A percentile compares a stretch with the other conserved stretches of the same genome.
Conservation (phyloP, 2,888 invertebrate species). For the Tineola bisselliella region DNA sequence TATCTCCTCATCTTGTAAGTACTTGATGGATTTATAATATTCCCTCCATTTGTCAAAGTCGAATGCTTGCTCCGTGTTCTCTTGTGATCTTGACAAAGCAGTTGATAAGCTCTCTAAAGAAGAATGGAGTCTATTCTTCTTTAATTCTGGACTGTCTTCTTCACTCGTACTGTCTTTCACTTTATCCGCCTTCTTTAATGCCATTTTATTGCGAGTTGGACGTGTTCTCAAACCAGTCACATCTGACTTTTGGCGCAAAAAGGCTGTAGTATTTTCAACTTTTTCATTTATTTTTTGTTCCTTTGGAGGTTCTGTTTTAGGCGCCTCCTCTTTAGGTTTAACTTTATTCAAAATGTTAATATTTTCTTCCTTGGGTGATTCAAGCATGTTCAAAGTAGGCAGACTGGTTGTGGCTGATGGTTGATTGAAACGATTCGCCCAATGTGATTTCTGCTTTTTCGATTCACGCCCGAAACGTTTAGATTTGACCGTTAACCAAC, state of each 20-base stretch:
- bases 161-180: slow-evolving; percentile 32
- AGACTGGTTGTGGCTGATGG: slow-evolving; percentile 85
- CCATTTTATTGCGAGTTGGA: slow-evolving; percentile 40
- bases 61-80: slow-evolving; percentile 49
- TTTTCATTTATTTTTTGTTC: slow-evolving; percentile 15
- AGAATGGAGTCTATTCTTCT: slow-evolving; percentile 52
- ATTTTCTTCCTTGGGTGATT: slow-evolving; percentile 54
- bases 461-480: slow-evolving; percentile 70
- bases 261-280: slow-evolving; percentile 25
- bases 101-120: slow-evolving; percentile 55
- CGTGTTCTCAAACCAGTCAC: slow-evolving; percentile 67
- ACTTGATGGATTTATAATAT: slow-evolving; percentile 52
- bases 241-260: slow-evolving; percentile 70
- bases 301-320: slow-evolving; percentile 27
- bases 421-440: slow-evolving; percentile 81
- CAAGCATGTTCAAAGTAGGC: slow-evolving; percentile 73
- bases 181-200: slow-evolving; percentile 41
- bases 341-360: slow-evolving; percentile 31
- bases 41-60: slow-evolving; percentile 60
- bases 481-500: slow-evolving; percentile 91
- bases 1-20: slow-evolving; percentile 52
- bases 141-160: slow-evolving; percentile 32
- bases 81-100: slow-evolving; percentile 50
- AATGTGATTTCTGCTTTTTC: slow-evolving; percentile 72
- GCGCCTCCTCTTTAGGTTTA: slow-evolving; percentile 28